A percentile compares a stretch with the other conserved stretches of the same genome.
Conservation (phyloP, 2,797 vertebrate species). For the Streptopelia turtur region DNA sequence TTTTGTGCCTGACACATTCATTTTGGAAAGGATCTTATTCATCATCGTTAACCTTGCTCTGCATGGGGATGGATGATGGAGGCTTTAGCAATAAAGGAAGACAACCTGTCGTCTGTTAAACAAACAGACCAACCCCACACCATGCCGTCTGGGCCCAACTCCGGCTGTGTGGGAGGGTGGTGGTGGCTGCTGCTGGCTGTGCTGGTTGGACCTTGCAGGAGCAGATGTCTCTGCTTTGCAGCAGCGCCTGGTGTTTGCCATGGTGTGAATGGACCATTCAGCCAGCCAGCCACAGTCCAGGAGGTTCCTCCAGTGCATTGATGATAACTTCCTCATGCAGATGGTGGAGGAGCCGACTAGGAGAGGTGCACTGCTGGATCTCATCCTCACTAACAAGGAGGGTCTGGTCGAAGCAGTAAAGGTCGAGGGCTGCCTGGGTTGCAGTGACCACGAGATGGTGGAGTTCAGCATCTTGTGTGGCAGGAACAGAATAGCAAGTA, state of each 20-base stretch:
- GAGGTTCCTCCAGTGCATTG: no score
- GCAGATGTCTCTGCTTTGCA: neutral
- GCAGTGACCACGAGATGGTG: no score
- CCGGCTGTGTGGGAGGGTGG: neutral
- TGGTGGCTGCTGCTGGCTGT: fast-evolving
- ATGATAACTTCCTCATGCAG: no score
- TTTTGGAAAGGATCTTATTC: neutral
- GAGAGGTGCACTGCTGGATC: no score
- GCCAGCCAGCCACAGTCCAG: no score
- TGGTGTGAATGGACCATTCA: neutral
- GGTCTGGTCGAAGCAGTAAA: no score
- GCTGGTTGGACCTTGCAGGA: neutral
- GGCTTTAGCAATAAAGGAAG: neutral
- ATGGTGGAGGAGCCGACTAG: no score
- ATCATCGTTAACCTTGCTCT: neutral
- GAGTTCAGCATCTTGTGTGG: no score
- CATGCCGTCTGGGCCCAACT: neutral
- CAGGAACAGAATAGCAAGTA: no score
- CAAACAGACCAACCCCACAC: neutral
- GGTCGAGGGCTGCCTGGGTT: no score
- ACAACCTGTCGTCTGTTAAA: neutral
- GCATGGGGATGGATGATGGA: neutral
- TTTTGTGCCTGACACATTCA: neutral
- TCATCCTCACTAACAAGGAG: no score
- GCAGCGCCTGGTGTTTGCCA: fast-evolving